Evolutionary conservation across 2,797 vertebrate genomes (phyloP).

Genomic region (Scleropages formosus): DNA sequence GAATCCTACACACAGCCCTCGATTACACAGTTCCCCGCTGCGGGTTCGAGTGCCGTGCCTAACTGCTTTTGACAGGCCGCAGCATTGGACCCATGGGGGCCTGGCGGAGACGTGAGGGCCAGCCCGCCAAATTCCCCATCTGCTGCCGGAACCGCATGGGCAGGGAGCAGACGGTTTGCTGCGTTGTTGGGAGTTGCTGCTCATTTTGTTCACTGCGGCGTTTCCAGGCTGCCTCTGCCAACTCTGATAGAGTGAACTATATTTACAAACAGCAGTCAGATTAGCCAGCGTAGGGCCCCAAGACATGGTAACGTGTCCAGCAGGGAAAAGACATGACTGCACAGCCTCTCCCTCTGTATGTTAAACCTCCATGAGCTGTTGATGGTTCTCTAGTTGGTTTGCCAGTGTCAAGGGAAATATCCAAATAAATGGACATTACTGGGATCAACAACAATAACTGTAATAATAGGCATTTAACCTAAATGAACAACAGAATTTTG

Average conservation of each 20-base stretch:
- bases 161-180: conserved; percentile 30
- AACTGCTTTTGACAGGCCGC: conserved; percentile 63
- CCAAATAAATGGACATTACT: neutral
- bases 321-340: neutral
- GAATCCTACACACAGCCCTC: conserved; percentile 1
- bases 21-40: neutral
- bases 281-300: conserved; percentile 26
- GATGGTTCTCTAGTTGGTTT: neutral
- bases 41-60: conserved; percentile 53
- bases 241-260: conserved; percentile 70
- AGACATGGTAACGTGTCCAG: neutral
- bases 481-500: neutral
- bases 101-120: conserved; percentile 57
- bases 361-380: neutral
- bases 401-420: conserved; percentile 1
- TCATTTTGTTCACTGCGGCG: conserved; percentile 55
- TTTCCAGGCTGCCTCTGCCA: conserved; percentile 52
- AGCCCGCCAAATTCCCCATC: conserved; percentile 70
- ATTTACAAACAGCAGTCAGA: conserved; percentile 73
- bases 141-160: conserved; percentile 47
- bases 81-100: conserved; percentile 57
- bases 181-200: conserved; percentile 58
- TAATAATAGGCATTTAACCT: conserved; percentile 19
- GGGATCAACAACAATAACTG: neutral
- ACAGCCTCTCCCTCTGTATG: no score